Conservation (phyloP, 2,888 invertebrate genomes). For the Yponomeuta cagnagella region DNA sequence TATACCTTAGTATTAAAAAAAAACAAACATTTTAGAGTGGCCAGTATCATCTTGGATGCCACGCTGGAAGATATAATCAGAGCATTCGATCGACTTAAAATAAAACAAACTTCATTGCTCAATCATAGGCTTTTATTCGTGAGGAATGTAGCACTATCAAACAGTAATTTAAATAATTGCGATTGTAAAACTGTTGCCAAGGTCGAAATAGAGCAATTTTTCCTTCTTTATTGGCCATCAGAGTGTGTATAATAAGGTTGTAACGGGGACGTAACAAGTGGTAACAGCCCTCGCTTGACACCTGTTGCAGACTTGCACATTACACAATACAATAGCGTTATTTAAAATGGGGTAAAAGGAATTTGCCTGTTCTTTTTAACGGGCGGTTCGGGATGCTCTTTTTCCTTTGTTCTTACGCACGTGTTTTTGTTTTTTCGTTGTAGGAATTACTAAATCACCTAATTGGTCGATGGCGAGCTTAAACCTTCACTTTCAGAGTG, state of each 20-base stretch:
- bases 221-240: constrained; percentile 8
- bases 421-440: neutral
- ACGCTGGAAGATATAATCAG: neutral
- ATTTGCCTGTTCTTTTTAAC: constrained; percentile 13
- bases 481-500: too few relatives aligned
- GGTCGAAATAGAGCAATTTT: constrained; percentile 10
- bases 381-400: neutral
- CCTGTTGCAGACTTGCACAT: constrained; percentile 41
- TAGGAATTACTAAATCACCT: neutral
- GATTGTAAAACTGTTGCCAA: neutral
- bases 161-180: neutral
- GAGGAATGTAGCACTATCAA: constrained; percentile 4
- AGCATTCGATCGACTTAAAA: neutral
- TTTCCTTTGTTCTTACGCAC: constrained; percentile 3
- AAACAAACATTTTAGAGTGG: neutral
- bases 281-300: constrained; percentile 44
- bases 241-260: neutral
- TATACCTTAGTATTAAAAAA: neutral
- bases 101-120: neutral
- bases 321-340: constrained; percentile 12
- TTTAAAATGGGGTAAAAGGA: constrained; percentile 4
- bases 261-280: constrained; percentile 47
- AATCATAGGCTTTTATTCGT: neutral
- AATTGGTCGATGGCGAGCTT: neutral
- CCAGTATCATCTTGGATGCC: neutral